Evolutionary conservation across 1,140 invertebrate genomes (phyloP).

Genomic region (Lepidostoma basale): DNA sequence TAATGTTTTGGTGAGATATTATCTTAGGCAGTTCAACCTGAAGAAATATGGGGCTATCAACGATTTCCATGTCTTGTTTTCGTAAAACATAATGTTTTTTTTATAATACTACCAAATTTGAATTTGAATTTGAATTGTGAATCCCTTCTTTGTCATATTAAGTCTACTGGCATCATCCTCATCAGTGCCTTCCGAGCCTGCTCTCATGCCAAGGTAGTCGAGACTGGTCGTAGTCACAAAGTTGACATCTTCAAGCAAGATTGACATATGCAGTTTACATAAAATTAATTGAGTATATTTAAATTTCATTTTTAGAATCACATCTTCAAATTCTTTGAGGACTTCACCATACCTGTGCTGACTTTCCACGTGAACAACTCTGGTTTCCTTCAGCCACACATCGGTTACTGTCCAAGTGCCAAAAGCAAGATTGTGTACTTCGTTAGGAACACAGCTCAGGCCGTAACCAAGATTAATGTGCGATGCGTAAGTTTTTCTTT

Average conservation of each 20-base stretch:
- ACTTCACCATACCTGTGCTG: constrained; percentile 25
- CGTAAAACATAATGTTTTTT: too few species aligned
- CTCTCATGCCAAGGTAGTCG: too few species aligned
- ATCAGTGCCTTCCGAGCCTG: too few species aligned
- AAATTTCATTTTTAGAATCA: constrained; percentile 1
- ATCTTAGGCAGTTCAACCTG: too few species aligned
- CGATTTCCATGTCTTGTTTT: too few species aligned
- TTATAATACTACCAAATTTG: too few species aligned
- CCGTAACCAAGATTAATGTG: constrained; percentile 64
- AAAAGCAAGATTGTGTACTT: constrained; percentile 70
- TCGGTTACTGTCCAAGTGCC: constrained; percentile 46
- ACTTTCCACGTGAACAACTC: constrained; percentile 31
- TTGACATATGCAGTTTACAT: background rate
- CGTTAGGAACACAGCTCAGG: constrained; percentile 62
- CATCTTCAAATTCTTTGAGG: constrained; percentile 35
- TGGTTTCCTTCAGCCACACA: constrained; percentile 49
- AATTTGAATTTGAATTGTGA: too few species aligned
- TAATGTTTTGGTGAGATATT: too few species aligned
- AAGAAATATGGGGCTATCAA: too few species aligned
- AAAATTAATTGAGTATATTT: background rate
- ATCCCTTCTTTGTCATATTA: too few species aligned
- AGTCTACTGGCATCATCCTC: too few species aligned
- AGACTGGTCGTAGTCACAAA: too few species aligned
- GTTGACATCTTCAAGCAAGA: background rate
- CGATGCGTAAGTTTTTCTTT: constrained; percentile 50